These are phyloP conservation scores for Meleagris gallopavo DNA, from an alignment of 2,113 vertebrate genomes.

Conservation along the genomic window DNA sequence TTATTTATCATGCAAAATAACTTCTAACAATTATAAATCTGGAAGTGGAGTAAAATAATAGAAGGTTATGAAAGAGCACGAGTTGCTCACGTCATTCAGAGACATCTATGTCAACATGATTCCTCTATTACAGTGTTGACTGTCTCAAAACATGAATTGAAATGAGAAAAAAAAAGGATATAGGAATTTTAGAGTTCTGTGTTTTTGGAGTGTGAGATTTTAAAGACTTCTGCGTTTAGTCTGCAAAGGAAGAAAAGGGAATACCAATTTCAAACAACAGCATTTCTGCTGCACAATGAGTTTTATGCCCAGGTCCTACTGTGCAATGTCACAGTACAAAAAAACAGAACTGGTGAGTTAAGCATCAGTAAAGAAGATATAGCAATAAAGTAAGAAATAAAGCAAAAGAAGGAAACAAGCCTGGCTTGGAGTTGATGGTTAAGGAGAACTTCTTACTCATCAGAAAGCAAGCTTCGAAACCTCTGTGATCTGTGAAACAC, in stretches of 20 bases:
- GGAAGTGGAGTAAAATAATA: background rate
- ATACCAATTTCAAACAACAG: background rate
- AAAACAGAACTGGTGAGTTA: background rate
- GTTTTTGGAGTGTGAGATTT: background rate
- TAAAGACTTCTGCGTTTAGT: background rate
- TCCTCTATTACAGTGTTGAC: background rate
- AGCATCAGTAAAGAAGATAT: background rate
- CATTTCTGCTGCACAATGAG: background rate
- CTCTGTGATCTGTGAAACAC: conserved; percentile 20
- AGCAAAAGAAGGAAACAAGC: background rate
- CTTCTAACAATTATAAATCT: background rate
- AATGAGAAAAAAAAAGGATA: fast-evolving
- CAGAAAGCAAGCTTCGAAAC: conserved; percentile 2
- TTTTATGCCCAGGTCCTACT: background rate
- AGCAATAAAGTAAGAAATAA: background rate
- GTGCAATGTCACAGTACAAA: background rate
- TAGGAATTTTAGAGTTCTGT: background rate
- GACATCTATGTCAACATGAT: background rate
- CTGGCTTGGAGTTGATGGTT: background rate
- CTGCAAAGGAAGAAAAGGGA: background rate
- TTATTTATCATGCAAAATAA: background rate
- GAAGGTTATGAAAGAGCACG: background rate
- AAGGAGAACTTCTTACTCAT: background rate
- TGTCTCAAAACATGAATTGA: background rate
- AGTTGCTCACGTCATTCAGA: background rate